These are phyloP conservation scores for Drosophila anomelani DNA, from an alignment of 2,888 invertebrate species.

Conservation along the genomic window DNA sequence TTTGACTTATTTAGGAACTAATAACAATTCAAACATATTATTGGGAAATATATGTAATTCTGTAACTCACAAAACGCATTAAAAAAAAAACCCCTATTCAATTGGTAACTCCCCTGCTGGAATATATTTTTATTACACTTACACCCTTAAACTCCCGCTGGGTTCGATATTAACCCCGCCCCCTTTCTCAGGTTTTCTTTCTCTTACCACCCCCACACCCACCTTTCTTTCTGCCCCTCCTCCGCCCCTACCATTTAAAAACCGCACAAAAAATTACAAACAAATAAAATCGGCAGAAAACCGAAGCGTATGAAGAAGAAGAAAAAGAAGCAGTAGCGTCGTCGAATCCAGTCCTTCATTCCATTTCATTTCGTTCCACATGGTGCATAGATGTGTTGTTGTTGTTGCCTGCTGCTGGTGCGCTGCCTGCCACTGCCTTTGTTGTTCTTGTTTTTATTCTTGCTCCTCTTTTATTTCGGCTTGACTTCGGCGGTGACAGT, in stretches of 20 bases:
- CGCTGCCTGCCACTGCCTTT: constrained; percentile 15
- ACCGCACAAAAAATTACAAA: constrained; percentile 50
- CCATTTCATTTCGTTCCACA: constrained; percentile 71
- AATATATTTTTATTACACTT: constrained; percentile 3
- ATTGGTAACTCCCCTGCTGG: constrained; percentile 6
- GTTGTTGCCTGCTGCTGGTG: constrained; percentile 18
- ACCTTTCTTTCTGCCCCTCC: background rate
- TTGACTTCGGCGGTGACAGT: constrained; percentile 50
- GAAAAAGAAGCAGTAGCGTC: constrained; percentile 27
- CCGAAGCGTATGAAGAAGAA: constrained; percentile 28
- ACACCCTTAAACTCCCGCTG: constrained; percentile 29
- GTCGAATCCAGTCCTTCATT: constrained; percentile 53
- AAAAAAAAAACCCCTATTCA: background rate
- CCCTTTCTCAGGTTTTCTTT: background rate
- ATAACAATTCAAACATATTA: background rate
- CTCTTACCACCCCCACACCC: background rate
- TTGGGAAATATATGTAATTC: background rate
- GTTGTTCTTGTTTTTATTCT: constrained; percentile 36
- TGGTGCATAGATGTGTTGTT: constrained; percentile 49
- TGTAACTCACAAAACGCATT: background rate
- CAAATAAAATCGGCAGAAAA: constrained; percentile 58
- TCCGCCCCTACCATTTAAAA: background rate
- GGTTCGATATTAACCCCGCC: constrained; percentile 18
- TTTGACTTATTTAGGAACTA: background rate
- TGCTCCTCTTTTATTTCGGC: constrained; percentile 48